Percentiles rank a stretch among this genome's conserved stretches.
Conservation (phyloP, 2,888 invertebrate species). For the Strigamia crassipes region DNA sequence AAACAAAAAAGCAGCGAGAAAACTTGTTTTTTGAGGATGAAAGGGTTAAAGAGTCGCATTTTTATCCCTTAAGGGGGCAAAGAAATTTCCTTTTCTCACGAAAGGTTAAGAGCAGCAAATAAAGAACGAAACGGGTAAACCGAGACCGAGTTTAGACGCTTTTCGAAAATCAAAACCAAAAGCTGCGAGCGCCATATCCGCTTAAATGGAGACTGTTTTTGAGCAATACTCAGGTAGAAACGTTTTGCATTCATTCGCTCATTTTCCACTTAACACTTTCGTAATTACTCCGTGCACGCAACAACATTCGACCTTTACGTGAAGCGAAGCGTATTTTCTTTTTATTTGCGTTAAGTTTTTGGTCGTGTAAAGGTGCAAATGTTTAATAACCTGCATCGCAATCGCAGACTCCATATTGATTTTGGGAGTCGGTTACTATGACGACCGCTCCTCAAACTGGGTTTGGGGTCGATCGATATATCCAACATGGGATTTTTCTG, state of each 20-base stretch:
- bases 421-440: slow-evolving; percentile 11
- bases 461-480: slow-evolving; percentile 11
- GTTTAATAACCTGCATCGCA: background rate
- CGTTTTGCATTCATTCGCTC: background rate
- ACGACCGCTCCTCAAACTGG: background rate
- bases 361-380: background rate
- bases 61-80: background rate
- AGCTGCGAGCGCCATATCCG: background rate
- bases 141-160: background rate
- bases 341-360: too few species aligned
- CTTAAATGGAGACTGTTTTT: background rate
- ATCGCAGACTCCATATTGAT: slow-evolving; percentile 24
- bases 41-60: slow-evolving; percentile 12
- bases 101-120: background rate
- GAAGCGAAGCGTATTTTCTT: background rate
- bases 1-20: background rate
- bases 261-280: background rate
- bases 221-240: background rate
- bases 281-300: background rate
- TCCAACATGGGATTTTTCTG: background rate
- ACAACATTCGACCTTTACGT: background rate
- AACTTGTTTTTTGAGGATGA: background rate
- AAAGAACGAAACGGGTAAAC: background rate
- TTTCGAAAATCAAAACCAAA: too few species aligned
- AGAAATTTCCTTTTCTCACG: background rate